phyloP scores from a whole-genome alignment of 2,797 vertebrate genomes.

The Apodemus agrarius region DNA sequence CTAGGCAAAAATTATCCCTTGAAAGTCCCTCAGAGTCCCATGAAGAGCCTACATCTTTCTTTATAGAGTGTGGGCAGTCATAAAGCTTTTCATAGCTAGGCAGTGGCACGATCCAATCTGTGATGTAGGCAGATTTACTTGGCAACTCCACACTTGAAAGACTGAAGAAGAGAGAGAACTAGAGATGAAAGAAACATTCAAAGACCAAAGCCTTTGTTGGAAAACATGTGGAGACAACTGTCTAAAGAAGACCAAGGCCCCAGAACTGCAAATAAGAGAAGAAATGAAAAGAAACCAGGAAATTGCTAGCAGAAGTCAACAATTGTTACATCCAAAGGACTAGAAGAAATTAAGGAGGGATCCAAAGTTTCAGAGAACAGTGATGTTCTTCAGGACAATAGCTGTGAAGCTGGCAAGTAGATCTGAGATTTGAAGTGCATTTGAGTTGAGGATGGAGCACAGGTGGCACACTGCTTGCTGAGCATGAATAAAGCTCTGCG shows the following conservation, averaged over 20 bases:
- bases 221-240: neutral
- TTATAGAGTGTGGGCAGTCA: slow-evolving; percentile 61
- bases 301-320: neutral
- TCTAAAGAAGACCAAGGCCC: neutral
- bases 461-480: neutral
- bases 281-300: slow-evolving; percentile 51
- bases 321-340: neutral
- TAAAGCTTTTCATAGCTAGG: slow-evolving; percentile 75
- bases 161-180: slow-evolving; percentile 46
- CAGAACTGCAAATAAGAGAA: neutral
- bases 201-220: slow-evolving; percentile 30
- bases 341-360: slow-evolving; percentile 7
- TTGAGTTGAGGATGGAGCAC: neutral
- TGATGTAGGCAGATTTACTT: slow-evolving; percentile 67
- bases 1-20: slow-evolving; percentile 54
- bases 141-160: slow-evolving; percentile 49
- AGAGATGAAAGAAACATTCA: slow-evolving; percentile 19
- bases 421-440: slow-evolving; percentile 3
- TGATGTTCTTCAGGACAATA: neutral
- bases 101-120: slow-evolving; percentile 76
- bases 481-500: neutral
- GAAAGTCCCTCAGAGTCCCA: slow-evolving; percentile 40
- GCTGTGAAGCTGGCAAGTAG: neutral
- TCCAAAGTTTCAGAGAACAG: neutral
- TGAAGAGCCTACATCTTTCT: slow-evolving; percentile 59